These are phyloP conservation scores for Premnoplex brunnescens DNA, from an alignment of 2,797 vertebrate genomes.

Conservation along the genomic window DNA sequence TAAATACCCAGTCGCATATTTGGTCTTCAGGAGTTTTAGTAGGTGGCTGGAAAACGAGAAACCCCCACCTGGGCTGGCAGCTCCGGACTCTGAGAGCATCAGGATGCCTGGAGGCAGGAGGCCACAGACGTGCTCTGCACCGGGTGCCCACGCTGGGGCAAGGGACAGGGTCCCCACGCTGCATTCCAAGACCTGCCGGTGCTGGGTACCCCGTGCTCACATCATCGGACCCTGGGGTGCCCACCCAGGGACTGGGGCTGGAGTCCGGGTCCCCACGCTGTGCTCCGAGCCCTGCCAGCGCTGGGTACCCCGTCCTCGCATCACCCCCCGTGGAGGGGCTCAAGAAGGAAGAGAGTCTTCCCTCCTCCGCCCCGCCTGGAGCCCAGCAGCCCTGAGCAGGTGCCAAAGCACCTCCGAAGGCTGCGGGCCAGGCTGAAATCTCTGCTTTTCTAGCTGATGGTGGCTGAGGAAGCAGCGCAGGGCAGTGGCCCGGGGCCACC, in stretches of 20 bases:
- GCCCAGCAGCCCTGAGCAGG: background rate
- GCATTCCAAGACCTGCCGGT: background rate
- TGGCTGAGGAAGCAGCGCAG: background rate
- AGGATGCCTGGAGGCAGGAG: background rate
- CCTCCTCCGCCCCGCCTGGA: background rate
- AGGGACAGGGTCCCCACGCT: fast-evolving
- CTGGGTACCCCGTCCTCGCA: fast-evolving
- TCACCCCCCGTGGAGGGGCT: fast-evolving
- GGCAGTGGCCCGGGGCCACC: background rate
- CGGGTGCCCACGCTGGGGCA: fast-evolving
- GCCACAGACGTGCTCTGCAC: fast-evolving
- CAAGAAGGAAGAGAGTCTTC: background rate
- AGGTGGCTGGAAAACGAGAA: background rate
- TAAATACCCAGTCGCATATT: fast-evolving
- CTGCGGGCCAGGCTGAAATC: background rate
- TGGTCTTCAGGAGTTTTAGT: fast-evolving
- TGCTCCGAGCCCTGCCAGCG: background rate
- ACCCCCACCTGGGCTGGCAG: fast-evolving
- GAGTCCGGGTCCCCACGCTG: background rate
- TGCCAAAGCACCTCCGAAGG: background rate
- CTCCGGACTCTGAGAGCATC: background rate
- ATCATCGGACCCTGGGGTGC: background rate
- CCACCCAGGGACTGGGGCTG: fast-evolving
- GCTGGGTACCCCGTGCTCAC: fast-evolving
- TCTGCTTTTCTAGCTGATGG: background rate